phyloP scores from a whole-genome alignment of 30 jellyfish, hydroid and myxozoan species.

The Aurelia aurita region DNA sequence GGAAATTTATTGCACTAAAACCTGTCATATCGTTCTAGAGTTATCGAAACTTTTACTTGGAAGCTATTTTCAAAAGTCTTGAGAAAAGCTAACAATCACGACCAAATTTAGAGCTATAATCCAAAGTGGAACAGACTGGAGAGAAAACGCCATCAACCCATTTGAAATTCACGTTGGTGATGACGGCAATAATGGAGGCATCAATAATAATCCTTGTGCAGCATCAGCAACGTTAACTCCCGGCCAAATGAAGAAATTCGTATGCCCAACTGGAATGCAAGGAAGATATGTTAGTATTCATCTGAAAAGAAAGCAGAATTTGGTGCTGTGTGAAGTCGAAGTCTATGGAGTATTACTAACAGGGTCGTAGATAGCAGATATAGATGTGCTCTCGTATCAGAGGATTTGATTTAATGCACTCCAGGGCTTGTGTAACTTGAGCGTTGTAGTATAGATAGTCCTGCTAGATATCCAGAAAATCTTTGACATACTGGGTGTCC shows the following conservation, averaged over 20 bases:
- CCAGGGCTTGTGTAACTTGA: no score
- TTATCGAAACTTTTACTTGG: no score
- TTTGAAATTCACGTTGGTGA: neutral
- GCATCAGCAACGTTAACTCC: neutral
- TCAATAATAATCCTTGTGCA: neutral
- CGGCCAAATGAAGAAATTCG: neutral
- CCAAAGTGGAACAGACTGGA: neutral
- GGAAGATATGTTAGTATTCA: constrained; percentile 4
- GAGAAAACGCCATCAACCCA: neutral
- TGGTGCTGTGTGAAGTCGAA: neutral
- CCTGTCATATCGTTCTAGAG: no score
- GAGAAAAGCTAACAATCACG: no score
- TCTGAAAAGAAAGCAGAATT: neutral
- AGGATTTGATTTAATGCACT: no score
- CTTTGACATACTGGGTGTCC: no score
- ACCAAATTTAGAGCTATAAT: neutral
- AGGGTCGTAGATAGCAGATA: no score
- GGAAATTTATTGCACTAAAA: no score
- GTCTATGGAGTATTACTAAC: neutral
- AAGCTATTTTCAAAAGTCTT: no score
- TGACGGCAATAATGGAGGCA: neutral
- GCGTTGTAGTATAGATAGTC: no score
- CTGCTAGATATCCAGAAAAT: no score
- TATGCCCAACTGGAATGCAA: neutral
- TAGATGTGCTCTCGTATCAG: no score